Conservation (phyloP, 1,140 invertebrate genomes). For the Philopotamus ludificatus region DNA sequence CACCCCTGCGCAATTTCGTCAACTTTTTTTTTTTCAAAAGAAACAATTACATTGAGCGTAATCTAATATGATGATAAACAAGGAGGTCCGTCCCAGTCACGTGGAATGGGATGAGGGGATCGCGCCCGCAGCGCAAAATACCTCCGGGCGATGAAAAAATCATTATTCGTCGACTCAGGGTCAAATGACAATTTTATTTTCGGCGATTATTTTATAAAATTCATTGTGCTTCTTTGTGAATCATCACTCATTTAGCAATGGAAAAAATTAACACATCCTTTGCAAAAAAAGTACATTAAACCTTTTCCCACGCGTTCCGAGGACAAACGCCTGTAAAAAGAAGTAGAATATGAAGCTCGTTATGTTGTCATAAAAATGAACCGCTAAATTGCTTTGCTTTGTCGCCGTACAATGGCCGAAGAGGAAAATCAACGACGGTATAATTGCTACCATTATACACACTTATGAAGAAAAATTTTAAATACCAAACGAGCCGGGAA, state of each 20-base stretch:
- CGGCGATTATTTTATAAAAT: background rate
- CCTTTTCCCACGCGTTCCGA: background rate
- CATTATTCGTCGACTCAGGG: background rate
- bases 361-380: conserved; percentile 11
- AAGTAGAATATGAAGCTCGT: conserved; percentile 13
- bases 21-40: conserved; percentile 25
- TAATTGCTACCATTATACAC: conserved; percentile 19
- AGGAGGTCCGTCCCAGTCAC: background rate
- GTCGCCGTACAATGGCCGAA: conserved; percentile 18
- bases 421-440: conserved; percentile 9
- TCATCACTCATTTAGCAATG: background rate
- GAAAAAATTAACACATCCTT: background rate
- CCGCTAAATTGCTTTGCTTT: conserved; percentile 8
- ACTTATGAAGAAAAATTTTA: conserved; percentile 8
- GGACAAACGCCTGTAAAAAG: background rate
- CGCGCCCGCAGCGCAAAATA: background rate
- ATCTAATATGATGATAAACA: conserved; percentile 23
- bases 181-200: too few relatives aligned
- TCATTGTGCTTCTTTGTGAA: too few relatives aligned
- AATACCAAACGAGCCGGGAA: too few relatives aligned
- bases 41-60: conserved; percentile 25
- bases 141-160: background rate
- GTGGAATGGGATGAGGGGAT: background rate
- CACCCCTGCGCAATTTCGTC: conserved; percentile 11
- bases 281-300: background rate